phyloP scores from a whole-genome alignment of 2,113 vertebrate species.

The Otis tarda region DNA sequence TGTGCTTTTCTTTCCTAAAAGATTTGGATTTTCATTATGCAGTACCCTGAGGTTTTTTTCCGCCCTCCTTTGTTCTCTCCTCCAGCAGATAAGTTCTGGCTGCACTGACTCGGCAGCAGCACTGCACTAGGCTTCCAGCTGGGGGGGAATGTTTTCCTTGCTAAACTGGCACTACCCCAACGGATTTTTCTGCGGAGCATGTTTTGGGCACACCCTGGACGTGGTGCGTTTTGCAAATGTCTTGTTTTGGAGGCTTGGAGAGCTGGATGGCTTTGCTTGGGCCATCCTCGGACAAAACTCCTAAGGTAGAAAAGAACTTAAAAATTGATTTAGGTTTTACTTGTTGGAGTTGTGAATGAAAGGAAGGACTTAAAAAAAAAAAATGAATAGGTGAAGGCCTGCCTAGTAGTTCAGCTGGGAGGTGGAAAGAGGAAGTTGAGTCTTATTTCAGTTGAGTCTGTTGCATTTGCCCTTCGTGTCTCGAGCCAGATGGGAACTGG shows the following conservation, averaged over 20 bases:
- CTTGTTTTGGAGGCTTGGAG: conserved; percentile 6
- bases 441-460: neutral
- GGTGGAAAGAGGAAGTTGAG: neutral
- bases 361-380: neutral
- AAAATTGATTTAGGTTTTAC: neutral
- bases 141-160: conserved; percentile 50
- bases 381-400: neutral
- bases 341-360: neutral
- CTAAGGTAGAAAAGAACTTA: neutral
- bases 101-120: neutral
- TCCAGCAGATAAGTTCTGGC: neutral
- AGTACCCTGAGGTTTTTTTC: neutral
- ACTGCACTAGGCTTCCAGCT: conserved; percentile 32
- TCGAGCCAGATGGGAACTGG: neutral
- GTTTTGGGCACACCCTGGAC: conserved; percentile 59
- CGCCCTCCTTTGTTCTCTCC: neutral
- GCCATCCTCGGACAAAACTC: fast-evolving
- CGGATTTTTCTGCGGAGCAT: conserved; percentile 35
- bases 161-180: conserved; percentile 40
- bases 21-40: neutral
- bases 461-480: neutral
- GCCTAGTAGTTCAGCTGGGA: neutral
- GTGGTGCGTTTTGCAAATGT: conserved; percentile 33
- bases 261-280: neutral
- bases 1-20: neutral